Conservation (phyloP, 2,113 vertebrate species). For the Austrofundulus limnaeus region DNA sequence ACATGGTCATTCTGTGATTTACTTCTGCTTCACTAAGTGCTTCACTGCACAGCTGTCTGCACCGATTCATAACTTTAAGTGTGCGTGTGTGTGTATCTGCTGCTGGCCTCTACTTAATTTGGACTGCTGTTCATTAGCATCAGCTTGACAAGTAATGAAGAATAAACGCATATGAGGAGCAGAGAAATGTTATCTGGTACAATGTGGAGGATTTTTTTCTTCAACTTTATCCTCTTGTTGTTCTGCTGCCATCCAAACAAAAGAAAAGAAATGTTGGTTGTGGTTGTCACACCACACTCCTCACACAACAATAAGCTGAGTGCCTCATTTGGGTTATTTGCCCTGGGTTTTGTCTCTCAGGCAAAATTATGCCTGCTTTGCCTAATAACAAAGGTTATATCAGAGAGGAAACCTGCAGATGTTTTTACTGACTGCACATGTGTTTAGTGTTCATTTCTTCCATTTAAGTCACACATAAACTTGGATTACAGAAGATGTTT, state of each 20-base stretch:
- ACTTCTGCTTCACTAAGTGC: slow-evolving; percentile 44
- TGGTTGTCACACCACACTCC: slow-evolving; percentile 5
- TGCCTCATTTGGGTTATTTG: neutral
- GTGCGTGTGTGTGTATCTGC: slow-evolving; percentile 11
- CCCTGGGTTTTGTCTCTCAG: slow-evolving; percentile 6
- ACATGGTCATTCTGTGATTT: slow-evolving; percentile 52
- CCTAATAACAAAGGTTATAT: slow-evolving; percentile 4
- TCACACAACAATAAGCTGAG: slow-evolving; percentile 17
- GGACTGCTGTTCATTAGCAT: slow-evolving; percentile 21
- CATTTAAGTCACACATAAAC: neutral
- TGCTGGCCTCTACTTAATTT: slow-evolving; percentile 31
- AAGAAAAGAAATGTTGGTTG: neutral
- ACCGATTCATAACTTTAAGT: slow-evolving; percentile 26
- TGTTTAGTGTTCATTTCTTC: neutral
- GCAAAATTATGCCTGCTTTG: slow-evolving; percentile 1
- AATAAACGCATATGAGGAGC: slow-evolving; percentile 3
- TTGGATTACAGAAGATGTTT: neutral
- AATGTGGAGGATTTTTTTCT: neutral
- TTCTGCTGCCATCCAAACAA: neutral
- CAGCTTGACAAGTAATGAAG: slow-evolving; percentile 22
- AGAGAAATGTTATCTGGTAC: neutral
- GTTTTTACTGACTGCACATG: slow-evolving; percentile 1
- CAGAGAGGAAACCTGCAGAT: slow-evolving; percentile 10
- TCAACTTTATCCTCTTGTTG: neutral
- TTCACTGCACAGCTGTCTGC: slow-evolving; percentile 44